A percentile compares a stretch with the other conserved stretches of the same genome.
Evolutionary conservation across 2,888 invertebrate genomes (phyloP).

Genomic region (Azorinus chamasolen): DNA sequence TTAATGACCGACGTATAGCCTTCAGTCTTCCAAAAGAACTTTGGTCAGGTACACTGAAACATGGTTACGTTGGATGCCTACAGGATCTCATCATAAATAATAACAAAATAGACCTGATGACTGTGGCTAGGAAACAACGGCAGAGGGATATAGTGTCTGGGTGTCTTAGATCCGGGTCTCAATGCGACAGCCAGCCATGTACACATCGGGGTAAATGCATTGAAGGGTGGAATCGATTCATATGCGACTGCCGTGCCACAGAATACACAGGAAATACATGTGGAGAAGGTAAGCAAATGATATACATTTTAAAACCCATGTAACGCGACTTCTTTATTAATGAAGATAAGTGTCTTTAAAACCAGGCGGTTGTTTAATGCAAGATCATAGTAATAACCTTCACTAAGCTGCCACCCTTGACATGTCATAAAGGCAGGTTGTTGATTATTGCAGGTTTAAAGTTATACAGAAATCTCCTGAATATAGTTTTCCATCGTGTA

Average conservation of each 20-base stretch:
- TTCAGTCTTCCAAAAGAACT: conserved; percentile 93
- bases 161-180: conserved; percentile 90
- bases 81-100: conserved; percentile 95
- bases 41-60: conserved; percentile 95
- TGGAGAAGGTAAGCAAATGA: conserved; percentile 93
- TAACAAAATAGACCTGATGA: conserved; percentile 95
- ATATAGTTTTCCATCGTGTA: no score
- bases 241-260: conserved; percentile 97
- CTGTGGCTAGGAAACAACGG: conserved; percentile 95
- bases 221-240: conserved; percentile 98
- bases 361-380: no score
- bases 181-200: conserved; percentile 92
- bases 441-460: no score
- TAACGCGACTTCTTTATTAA: no score
- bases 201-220: conserved; percentile 95
- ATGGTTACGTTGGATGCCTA: conserved; percentile 98
- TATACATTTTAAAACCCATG: no score
- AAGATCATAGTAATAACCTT: no score
- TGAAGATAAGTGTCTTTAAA: no score
- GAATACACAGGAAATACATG: conserved; percentile 96
- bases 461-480: no score
- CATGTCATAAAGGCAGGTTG: no score
- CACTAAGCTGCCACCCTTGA: no score
- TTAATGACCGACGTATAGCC: conserved; percentile 88
- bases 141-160: conserved; percentile 95